Conservation (phyloP, 2,888 invertebrate genomes). For the Meganola albula region DNA sequence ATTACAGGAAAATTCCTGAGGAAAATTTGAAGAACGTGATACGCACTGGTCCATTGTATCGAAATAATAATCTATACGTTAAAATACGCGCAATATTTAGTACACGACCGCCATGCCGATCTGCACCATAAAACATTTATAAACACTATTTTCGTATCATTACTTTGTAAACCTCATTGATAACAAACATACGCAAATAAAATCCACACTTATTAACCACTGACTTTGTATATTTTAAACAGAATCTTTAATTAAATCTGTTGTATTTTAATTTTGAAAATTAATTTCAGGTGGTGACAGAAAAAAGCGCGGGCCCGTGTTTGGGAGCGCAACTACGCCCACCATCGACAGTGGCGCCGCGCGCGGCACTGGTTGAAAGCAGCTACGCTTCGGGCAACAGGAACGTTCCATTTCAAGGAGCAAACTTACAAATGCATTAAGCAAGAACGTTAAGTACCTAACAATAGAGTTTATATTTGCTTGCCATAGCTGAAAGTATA, state of each 20-base stretch:
- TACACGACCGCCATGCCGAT: constrained; percentile 54
- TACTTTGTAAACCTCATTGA: constrained; percentile 48
- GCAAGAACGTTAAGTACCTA: constrained; percentile 28
- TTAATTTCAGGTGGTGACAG: constrained; percentile 29
- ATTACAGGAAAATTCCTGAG: constrained; percentile 22
- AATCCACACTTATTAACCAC: constrained; percentile 16
- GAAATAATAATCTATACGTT: constrained; percentile 32
- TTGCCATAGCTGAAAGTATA: constrained; percentile 2
- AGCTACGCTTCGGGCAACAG: constrained; percentile 48
- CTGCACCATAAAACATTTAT: constrained; percentile 56
- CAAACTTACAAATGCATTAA: constrained; percentile 29
- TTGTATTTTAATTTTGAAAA: constrained; percentile 28
- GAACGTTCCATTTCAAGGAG: constrained; percentile 44
- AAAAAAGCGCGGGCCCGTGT: constrained; percentile 39
- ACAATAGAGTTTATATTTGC: constrained; percentile 27
- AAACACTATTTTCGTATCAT: constrained; percentile 64
- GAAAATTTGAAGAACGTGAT: constrained; percentile 25
- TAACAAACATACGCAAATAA: constrained; percentile 21
- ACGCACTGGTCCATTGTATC: constrained; percentile 28
- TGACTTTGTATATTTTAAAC: constrained; percentile 16
- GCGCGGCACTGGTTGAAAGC: constrained; percentile 67
- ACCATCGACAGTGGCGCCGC: constrained; percentile 70
- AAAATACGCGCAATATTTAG: constrained; percentile 39
- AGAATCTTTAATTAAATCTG: constrained; percentile 12
- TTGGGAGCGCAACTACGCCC: constrained; percentile 59